These are phyloP conservation scores for Nerophis lumbriciformis DNA, from an alignment of 2,113 vertebrate species.

Conservation along the genomic window DNA sequence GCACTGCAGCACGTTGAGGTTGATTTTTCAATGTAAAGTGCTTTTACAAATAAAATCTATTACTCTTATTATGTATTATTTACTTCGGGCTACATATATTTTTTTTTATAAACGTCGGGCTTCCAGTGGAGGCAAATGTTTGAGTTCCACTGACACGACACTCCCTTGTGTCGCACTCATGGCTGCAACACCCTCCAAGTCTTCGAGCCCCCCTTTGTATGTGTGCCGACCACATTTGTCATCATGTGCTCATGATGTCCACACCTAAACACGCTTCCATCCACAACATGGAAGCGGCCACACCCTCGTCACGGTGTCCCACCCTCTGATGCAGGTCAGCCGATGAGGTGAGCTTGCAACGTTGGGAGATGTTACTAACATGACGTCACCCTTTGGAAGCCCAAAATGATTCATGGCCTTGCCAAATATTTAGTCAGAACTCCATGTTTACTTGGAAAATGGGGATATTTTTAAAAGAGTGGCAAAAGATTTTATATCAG, in stretches of 20 bases:
- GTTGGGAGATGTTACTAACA: constrained; percentile 32
- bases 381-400: not conserved
- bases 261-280: constrained; percentile 47
- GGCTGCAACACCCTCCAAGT: constrained; percentile 48
- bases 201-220: constrained; percentile 38
- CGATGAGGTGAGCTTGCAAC: constrained; percentile 22
- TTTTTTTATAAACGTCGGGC: constrained; percentile 1
- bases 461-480: not conserved
- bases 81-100: no score
- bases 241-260: constrained; percentile 50
- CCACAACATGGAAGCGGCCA: constrained; percentile 31
- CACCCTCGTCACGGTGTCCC: constrained; percentile 23
- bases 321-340: constrained; percentile 27
- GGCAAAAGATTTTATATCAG: no score
- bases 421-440: not conserved
- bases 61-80: no score
- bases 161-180: constrained; percentile 56
- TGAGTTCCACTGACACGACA: constrained; percentile 51
- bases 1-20: no score
- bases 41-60: no score
- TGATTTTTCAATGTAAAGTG: no score
- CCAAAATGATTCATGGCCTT: not conserved
- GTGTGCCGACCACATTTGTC: constrained; percentile 32
- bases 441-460: not conserved
- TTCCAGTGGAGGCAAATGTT: constrained; percentile 40